Evolutionary conservation across 2,888 invertebrate species (phyloP), one percentile per base, ranked within the genome.

Genomic region (Odontomyia ornata): DNA sequence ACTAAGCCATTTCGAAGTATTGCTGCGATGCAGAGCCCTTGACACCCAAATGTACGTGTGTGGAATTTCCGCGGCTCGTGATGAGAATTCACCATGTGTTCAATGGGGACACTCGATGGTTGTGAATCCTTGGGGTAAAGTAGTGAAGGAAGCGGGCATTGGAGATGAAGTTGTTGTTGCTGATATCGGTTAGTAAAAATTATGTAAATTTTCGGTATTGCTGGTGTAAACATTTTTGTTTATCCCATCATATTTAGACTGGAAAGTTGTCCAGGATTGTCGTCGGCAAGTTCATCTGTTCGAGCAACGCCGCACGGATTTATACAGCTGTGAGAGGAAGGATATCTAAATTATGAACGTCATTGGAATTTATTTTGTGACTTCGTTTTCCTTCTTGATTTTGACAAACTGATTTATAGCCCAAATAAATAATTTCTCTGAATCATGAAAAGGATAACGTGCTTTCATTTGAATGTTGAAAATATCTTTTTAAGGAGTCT

Each of bases 11-110:
- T 99, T 97, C 97, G 94, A 96, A 83, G 85, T 96, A 3, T 88
- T 98, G 21, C 93, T 92, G 78, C 89, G 94, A 64, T 90, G 92
- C 0, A 89, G 98, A 69, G 97, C 98, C 46, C 89, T 92, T 43
- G 98, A 98, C 87, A 93, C 95, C 85, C 97, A 98, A 88, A 87
- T 96, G 64, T 99, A 91, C 88, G 94, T 97, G 52, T 95, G 93
- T 25, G 91, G 93, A 1, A 91, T 95, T 71, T 93, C 95, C 67
- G 96, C 96, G 0, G 96, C 98, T 0, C 88, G 96, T 79, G 93
- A 93, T 84, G 83, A 84, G 1, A 86, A 85, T 5, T 91, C 95
- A 1, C 80, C 95, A 93, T 98, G 97, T 85, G 90, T 94, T 56
- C 95, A 96, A 13, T 98, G 93, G 90, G 98, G 97, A 0, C 96